phyloP scores from a whole-genome alignment of 2,888 invertebrate species.

The Campaea margaritaria region DNA sequence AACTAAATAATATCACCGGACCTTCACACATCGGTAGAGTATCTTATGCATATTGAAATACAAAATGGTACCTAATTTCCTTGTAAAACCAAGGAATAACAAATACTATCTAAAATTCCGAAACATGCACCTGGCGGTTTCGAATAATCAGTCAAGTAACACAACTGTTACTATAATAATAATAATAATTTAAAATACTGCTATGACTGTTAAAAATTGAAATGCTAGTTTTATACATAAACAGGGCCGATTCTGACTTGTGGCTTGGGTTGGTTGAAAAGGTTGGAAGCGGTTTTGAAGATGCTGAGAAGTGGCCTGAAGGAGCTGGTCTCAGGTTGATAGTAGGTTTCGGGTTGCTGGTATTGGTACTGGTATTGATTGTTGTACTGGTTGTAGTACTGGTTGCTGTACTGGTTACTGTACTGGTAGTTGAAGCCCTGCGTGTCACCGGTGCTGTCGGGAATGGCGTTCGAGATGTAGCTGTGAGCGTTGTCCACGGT shows the following conservation, averaged over 20 bases:
- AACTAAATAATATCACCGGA: slow-evolving; percentile 66
- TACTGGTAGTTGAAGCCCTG: slow-evolving; percentile 71
- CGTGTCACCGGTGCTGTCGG: slow-evolving; percentile 79
- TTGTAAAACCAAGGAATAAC: slow-evolving; percentile 84
- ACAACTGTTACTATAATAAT: slow-evolving; percentile 74
- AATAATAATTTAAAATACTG: slow-evolving; percentile 77
- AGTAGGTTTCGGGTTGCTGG: slow-evolving; percentile 62
- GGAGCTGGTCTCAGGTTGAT: slow-evolving; percentile 68
- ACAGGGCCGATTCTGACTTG: slow-evolving; percentile 77
- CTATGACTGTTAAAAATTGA: slow-evolving; percentile 49
- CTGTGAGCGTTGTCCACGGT: slow-evolving; percentile 74
- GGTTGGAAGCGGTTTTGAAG: slow-evolving; percentile 76
- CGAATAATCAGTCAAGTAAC: slow-evolving; percentile 84
- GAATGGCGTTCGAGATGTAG: slow-evolving; percentile 83
- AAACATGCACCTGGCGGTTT: slow-evolving; percentile 64
- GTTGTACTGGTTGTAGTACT: slow-evolving; percentile 69
- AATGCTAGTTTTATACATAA: slow-evolving; percentile 62
- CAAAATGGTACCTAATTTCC: slow-evolving; percentile 66
- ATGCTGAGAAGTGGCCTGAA: slow-evolving; percentile 79
- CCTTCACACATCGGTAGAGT: slow-evolving; percentile 63
- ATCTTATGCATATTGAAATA: slow-evolving; percentile 52
- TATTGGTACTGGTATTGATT: slow-evolving; percentile 71
- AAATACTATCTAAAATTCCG: slow-evolving; percentile 76
- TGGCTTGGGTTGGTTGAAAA: slow-evolving; percentile 74
- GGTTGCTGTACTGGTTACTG: slow-evolving; percentile 55